Percentiles rank a stretch among this genome's conserved stretches.
These are phyloP conservation scores for Thumatha senex DNA, from an alignment of 2,888 invertebrate genomes.

Conservation along the genomic window DNA sequence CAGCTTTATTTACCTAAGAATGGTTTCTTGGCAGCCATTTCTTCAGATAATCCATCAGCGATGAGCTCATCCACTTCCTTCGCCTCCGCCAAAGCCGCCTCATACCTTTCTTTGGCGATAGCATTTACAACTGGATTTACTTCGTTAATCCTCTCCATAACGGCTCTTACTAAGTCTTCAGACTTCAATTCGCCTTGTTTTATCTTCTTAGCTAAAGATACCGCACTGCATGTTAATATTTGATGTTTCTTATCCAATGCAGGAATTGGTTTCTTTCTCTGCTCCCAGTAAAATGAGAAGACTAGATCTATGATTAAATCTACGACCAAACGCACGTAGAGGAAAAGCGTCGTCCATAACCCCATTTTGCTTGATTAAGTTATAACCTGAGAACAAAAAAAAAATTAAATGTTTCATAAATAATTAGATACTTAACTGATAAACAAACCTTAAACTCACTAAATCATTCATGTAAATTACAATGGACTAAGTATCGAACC, in stretches of 20 bases:
- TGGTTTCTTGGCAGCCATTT: slow-evolving; percentile 87
- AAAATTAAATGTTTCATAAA: neutral
- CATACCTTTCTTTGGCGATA: slow-evolving; percentile 90
- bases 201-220: slow-evolving; percentile 86
- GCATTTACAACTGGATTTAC: slow-evolving; percentile 91
- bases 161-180: slow-evolving; percentile 88
- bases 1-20: slow-evolving; percentile 86
- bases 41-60: slow-evolving; percentile 81
- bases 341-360: slow-evolving; percentile 40
- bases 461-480: too few relatives aligned
- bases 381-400: slow-evolving; percentile 4
- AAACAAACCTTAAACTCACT: too few relatives aligned
- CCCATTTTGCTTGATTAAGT: slow-evolving; percentile 34
- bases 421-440: too few relatives aligned
- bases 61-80: slow-evolving; percentile 88
- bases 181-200: slow-evolving; percentile 85
- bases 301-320: slow-evolving; percentile 68
- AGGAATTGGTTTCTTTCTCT: slow-evolving; percentile 56
- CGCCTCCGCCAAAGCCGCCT: slow-evolving; percentile 91
- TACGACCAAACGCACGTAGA: slow-evolving; percentile 53
- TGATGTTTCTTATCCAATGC: slow-evolving; percentile 61
- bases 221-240: slow-evolving; percentile 84
- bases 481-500: too few relatives aligned
- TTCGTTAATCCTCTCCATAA: slow-evolving; percentile 90
- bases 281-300: slow-evolving; percentile 70